These are phyloP conservation scores for Apus apus DNA, from an alignment of 2,113 vertebrate genomes.

Conservation along the genomic window DNA sequence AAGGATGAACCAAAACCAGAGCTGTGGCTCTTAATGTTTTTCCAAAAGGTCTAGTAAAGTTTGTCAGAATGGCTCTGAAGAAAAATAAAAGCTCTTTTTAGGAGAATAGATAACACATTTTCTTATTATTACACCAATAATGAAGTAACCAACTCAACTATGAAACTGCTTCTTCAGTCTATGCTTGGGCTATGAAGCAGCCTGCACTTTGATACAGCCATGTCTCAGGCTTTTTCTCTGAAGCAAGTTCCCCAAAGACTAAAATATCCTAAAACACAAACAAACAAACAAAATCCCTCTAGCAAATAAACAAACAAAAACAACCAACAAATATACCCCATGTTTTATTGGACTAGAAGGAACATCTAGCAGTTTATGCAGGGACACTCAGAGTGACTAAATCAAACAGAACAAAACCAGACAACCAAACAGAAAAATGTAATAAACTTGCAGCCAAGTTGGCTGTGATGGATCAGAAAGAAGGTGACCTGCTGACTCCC, in stretches of 20 bases:
- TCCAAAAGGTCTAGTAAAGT: not conserved
- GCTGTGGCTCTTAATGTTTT: not conserved
- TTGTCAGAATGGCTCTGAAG: not conserved
- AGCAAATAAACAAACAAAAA: too few relatives aligned
- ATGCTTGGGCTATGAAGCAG: not conserved
- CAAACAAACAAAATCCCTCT: too few relatives aligned
- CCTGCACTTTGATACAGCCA: not conserved
- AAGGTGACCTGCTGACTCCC: not conserved
- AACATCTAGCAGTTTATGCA: not conserved
- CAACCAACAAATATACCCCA: too few relatives aligned
- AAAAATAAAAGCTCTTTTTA: not conserved
- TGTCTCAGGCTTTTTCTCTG: not conserved
- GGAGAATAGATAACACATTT: not conserved
- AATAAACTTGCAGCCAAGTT: not conserved
- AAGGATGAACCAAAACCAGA: not conserved
- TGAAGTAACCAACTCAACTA: not conserved
- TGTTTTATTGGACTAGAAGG: not conserved
- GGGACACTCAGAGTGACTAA: not conserved
- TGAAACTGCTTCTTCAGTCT: not conserved
- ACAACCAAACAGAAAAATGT: not conserved
- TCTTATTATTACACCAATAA: not conserved
- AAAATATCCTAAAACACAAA: not conserved
- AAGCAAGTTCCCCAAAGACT: not conserved
- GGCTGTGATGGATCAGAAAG: accelerated
- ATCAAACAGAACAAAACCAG: not conserved